These are phyloP conservation scores for Sus cebifrons DNA, from an alignment of 2,797 vertebrate genomes.

Conservation along the genomic window DNA sequence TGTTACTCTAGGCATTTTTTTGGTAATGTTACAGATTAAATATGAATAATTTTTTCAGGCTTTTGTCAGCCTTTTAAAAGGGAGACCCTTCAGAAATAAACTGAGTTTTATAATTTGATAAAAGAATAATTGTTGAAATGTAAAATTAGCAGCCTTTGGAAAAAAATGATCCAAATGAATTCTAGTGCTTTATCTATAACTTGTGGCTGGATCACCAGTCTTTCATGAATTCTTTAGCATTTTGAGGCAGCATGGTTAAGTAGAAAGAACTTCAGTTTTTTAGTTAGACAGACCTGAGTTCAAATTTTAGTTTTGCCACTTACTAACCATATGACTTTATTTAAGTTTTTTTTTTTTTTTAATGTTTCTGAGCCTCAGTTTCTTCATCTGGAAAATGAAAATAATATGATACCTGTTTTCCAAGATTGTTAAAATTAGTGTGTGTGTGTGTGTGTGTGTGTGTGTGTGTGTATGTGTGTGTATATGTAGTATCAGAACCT, in stretches of 20 bases:
- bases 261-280: conserved; percentile 61
- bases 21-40: conserved; percentile 43
- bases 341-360: conserved; percentile 44
- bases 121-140: conserved; percentile 66
- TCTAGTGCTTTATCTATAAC: conserved; percentile 23
- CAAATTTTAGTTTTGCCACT: conserved; percentile 67
- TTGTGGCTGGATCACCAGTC: conserved; percentile 16
- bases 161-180: conserved; percentile 51
- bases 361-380: conserved; percentile 54
- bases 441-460: too few relatives aligned
- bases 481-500: conserved; percentile 7
- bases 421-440: conserved; percentile 42
- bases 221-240: conserved; percentile 39
- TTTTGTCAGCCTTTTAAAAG: conserved; percentile 31
- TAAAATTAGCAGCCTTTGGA: conserved; percentile 62
- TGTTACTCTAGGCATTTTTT: conserved; percentile 37
- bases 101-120: conserved; percentile 31
- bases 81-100: conserved; percentile 48
- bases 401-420: conserved; percentile 27
- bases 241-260: conserved; percentile 26
- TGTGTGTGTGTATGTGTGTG: too few relatives aligned
- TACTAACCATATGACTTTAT: conserved; percentile 8
- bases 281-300: neutral
- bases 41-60: conserved; percentile 48
- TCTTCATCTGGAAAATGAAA: conserved; percentile 52